Base-by-base conservation (phyloP, 2,888 invertebrate species). In the Aproaerema taeniolella region DNA sequence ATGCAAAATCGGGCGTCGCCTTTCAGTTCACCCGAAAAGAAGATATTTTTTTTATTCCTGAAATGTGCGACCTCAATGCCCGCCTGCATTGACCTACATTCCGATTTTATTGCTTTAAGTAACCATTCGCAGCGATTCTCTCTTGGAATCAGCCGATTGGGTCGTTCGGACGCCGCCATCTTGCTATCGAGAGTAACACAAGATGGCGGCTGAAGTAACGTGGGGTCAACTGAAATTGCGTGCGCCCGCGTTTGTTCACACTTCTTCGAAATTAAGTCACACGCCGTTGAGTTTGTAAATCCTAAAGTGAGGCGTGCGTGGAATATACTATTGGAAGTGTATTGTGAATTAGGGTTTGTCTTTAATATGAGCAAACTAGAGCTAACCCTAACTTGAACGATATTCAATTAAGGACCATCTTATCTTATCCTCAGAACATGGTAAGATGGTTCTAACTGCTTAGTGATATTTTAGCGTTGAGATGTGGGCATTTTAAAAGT, bases 141-240 rank as follows among this genome's bases (percentile, higher is more conserved):
- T 38, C 42, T 48, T 54, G 56, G 76, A 82, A 80, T 67, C 69
- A 51, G 74, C 73, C 59, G 80, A 65, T 73, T 72, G 82, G 79
- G 53, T 74, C 76, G 79, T 77, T 79, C 77, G 77, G 65, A 47
- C 52, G 67, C 70, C 70, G 74, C 78, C 79, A 71, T 64, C 44
- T 63, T 58, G 51, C 37, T 39, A 38, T 38, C 20, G 11, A 38
- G 42, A 32, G 28, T 31, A 43, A 17, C 42, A 53, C 69, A 61
- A 67, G 56, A 71, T 71, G 75, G 74, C 73, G 65, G 63, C 67
- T 52, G 40, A 40, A 46, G 48, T 36, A 48, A 38, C 35, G 39
- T 66, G 66, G 70, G 69, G 76, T 59, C 73, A 54, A 50, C 50
- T 53, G 57, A 49, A 46, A 35, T 17, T 39, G 52, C 58, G 57